phyloP scores from a whole-genome alignment of 2,797 vertebrate genomes.

The Sebastes melanostomus region DNA sequence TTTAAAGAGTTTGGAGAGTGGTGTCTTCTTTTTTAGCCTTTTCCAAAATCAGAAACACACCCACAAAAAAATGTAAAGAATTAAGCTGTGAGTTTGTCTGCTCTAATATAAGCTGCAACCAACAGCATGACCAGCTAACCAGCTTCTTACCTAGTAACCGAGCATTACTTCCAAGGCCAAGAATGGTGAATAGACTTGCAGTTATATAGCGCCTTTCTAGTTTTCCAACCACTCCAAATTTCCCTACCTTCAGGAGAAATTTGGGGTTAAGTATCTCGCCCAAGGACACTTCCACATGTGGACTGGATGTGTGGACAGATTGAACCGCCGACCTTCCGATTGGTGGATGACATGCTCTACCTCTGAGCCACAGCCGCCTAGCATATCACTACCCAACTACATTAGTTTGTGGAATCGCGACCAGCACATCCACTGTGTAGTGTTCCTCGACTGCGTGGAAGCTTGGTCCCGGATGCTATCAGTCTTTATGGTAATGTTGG shows the following conservation, averaged over 20 bases:
- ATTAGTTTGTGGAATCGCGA: no score
- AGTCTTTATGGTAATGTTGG: not conserved
- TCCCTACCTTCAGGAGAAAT: no score
- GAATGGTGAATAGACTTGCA: no score
- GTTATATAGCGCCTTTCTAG: no score
- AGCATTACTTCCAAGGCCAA: not conserved
- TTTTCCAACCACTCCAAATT: no score
- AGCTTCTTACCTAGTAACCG: not conserved
- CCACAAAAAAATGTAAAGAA: not conserved
- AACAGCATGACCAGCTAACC: not conserved
- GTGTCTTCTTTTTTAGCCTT: not conserved
- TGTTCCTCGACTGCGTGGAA: not conserved
- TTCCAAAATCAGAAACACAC: not conserved
- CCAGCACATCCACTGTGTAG: not conserved
- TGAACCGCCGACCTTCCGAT: no score
- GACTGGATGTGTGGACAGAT: no score
- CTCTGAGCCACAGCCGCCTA: no score
- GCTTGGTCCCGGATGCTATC: not conserved
- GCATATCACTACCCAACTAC: no score
- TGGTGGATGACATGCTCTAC: no score
- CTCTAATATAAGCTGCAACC: not conserved
- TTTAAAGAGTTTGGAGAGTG: not conserved
- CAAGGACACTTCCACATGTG: no score
- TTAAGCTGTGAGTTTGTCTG: not conserved
- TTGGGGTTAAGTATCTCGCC: no score